A percentile compares a stretch with the other conserved stretches of the same genome.
These are phyloP conservation scores for Galendromus occidentalis DNA, from an alignment of 1,140 invertebrate genomes.

Conservation along the genomic window DNA sequence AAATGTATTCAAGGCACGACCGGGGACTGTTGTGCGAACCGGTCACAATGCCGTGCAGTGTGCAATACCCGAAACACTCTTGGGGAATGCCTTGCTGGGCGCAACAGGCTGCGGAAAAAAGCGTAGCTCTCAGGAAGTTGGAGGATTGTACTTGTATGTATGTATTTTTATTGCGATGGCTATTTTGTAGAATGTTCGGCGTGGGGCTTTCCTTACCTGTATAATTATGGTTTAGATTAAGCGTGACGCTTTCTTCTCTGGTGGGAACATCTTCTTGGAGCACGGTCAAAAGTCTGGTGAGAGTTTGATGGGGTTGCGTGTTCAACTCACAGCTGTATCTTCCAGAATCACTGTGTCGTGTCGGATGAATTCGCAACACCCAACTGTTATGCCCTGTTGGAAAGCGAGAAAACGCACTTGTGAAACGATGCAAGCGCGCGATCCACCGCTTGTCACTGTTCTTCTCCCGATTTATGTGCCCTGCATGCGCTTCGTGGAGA, in stretches of 20 bases:
- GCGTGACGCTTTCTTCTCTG: conserved; percentile 15
- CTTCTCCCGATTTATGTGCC: too few relatives aligned
- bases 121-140: neutral
- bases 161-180: neutral
- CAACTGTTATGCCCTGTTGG: conserved; percentile 50
- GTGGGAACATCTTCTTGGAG: conserved; percentile 28
- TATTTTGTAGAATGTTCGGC: too few relatives aligned
- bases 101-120: conserved; percentile 8
- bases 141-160: conserved; percentile 14
- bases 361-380: conserved; percentile 51
- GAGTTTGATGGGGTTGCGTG: conserved; percentile 47
- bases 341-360: conserved; percentile 45
- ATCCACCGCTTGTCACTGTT: too few relatives aligned
- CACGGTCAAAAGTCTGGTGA: conserved; percentile 47
- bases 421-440: too few relatives aligned
- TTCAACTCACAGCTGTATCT: conserved; percentile 61
- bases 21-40: neutral
- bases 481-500: too few relatives aligned
- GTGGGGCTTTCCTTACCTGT: neutral
- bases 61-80: conserved; percentile 6
- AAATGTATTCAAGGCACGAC: neutral
- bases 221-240: conserved; percentile 9
- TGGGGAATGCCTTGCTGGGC: neutral
- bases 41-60: neutral
- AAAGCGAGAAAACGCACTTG: neutral